These are phyloP conservation scores for Hoplodrina blanda DNA, from an alignment of 2,888 invertebrate species.

Conservation along the genomic window DNA sequence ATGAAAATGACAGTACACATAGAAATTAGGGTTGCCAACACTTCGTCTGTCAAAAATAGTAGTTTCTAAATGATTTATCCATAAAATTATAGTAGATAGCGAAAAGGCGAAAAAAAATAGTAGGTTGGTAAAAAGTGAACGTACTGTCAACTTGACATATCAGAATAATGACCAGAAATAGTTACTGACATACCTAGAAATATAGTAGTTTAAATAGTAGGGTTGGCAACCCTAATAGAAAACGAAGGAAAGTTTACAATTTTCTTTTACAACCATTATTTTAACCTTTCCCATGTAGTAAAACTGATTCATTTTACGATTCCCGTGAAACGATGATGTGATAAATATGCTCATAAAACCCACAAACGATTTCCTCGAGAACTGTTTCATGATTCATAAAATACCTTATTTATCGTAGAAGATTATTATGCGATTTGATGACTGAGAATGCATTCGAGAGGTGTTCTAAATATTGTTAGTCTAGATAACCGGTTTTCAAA, in stretches of 20 bases:
- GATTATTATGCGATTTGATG: conserved; percentile 67
- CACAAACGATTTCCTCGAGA: conserved; percentile 70
- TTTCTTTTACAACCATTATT: conserved; percentile 51
- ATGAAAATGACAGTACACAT: conserved; percentile 15
- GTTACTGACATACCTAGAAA: too few species aligned
- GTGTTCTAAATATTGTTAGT: conserved; percentile 42
- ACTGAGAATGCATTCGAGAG: conserved; percentile 53
- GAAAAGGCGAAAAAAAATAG: too few species aligned
- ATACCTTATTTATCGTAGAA: conserved; percentile 66
- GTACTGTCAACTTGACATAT: too few species aligned
- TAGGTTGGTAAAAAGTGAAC: too few species aligned
- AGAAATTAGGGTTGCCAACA: neutral
- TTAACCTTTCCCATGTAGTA: conserved; percentile 59
- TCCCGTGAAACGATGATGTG: conserved; percentile 72
- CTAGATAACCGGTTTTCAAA: too few species aligned
- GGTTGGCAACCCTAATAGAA: neutral
- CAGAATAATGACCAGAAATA: too few species aligned
- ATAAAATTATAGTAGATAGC: too few species aligned
- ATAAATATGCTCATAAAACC: conserved; percentile 75
- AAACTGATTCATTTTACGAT: conserved; percentile 75
- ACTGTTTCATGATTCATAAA: conserved; percentile 77
- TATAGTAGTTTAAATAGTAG: too few species aligned
- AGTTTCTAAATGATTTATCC: too few species aligned
- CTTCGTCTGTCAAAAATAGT: too few species aligned
- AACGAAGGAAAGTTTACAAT: conserved; percentile 39